Base-by-base conservation (phyloP, 2,113 vertebrate genomes). In the Atractosteus spatula region DNA sequence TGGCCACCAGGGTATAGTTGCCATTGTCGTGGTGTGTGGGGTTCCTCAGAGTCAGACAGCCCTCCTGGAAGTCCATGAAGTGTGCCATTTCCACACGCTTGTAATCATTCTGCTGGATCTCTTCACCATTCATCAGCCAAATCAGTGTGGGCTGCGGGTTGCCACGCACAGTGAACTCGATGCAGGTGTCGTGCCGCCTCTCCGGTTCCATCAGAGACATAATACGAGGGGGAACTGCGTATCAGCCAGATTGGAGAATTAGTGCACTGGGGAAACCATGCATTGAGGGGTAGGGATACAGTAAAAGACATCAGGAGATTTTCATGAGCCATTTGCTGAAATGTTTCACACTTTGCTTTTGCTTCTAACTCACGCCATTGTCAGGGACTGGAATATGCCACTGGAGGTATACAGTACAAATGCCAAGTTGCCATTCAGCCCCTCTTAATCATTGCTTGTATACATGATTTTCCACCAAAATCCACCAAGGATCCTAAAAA, bases 11-110 rank as follows among this genome's bases (percentile, higher is more conserved):
- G 0, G 97, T 99, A 84, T 99, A 99, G 91, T 99, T 97, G 76
- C 97, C 97, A 0, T 99, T 99, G 88, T 99, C 94, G 79, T 95
- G 93, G 85, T 99, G 97, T 0, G 97, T 98, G 29, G 97, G 97
- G 80, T 97, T 96, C 84, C 95, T 93, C 85, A 99, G 96, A 72
- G 89, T 95, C 80, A 99, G 90, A 69, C 97, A 99, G 68, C 97
- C 97, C 84, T 99, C 95, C 0, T 95, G 88, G 47, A 93, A 91
- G 77, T 99, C 95, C 14, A 94, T 93, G 87, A 96, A 95, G 47
- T 93, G 89, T 78, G 94, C 97, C 81, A 94, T 92, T 70, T 97
- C 94, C 41, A 92, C 93, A 2, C 85, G 92, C 83, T 95, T 96
- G 85, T 95, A 98, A 13, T 93, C 88, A 2, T 87, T 94, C 80